Base-by-base conservation (phyloP, 2,797 vertebrate genomes). In the Chrysocyon brachyurus region DNA sequence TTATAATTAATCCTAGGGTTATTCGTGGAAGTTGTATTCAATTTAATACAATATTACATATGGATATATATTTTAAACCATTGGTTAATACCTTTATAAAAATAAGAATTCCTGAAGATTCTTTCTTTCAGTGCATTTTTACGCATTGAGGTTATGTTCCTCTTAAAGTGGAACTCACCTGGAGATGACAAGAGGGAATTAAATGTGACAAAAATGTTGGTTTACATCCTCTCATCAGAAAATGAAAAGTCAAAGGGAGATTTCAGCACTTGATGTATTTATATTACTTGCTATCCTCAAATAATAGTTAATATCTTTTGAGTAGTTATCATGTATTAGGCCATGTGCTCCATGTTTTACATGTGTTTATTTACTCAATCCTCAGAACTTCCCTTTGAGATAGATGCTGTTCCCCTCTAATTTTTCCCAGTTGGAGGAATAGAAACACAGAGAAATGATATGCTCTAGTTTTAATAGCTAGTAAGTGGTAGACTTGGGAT, bases 161-260 rank as follows among this genome's bases (percentile, higher is more conserved):
- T 92, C 66, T 78, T 93, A 87, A 96, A 92, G 31, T 40, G 46
- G n/a, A 92, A 89, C 46, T 95, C 46, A 54, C 46, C 31, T 95
- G 21, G 57, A 97, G 73, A 61, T 79, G 46, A 86, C 19, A 93
- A 96, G 49, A 93, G 16, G 78, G 16, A 97, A 93, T 79, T 91
- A 95, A 87, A 72, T 66, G 79, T 68, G 52, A 87, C 33, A 90
- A 64, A 63, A 31, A 87, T 54, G 9, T 66, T 90, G 24, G 28
- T 86, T 54, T 91, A 84, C 70, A 22, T 61, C 83, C 36, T 94
- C 28, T 94, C 52, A 68, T 52, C 54, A 90, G 49, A 79, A 95
- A 90, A 86, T 82, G 59, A 54, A 84, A 95, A 90, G 49, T 70
- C 11, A 88, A 83, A n/a, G 89, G 68, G 49, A 83, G 19, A 95